A percentile compares a stretch with the other conserved stretches of the same genome.
Evolutionary conservation across 2,888 invertebrate species (phyloP).

Genomic region (Ichneumoninae sp.): DNA sequence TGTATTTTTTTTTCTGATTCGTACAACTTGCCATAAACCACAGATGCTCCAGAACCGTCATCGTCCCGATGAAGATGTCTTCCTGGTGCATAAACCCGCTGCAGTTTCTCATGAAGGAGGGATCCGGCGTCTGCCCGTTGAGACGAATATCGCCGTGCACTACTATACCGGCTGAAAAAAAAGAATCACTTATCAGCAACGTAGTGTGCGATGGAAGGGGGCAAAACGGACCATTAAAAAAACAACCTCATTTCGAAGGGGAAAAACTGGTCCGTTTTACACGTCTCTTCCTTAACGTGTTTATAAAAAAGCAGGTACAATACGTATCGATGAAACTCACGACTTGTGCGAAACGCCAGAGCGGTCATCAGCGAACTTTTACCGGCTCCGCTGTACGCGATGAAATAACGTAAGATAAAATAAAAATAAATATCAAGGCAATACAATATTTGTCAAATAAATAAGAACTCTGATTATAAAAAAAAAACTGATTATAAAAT

Average conservation of each 20-base stretch:
- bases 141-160: conserved; percentile 93
- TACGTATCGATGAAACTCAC: conserved; percentile 84
- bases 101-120: conserved; percentile 90
- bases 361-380: conserved; percentile 95
- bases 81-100: conserved; percentile 97
- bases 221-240: background rate
- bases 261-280: background rate
- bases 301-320: background rate
- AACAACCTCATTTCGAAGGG: background rate
- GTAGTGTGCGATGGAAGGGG: background rate
- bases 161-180: conserved; percentile 87
- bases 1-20: background rate
- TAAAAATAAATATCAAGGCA: background rate
- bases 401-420: conserved; percentile 26
- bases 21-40: conserved; percentile 90
- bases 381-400: conserved; percentile 90
- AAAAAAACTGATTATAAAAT: background rate
- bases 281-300: background rate
- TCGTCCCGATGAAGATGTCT: conserved; percentile 93
- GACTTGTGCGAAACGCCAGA: conserved; percentile 90
- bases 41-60: conserved; percentile 95
- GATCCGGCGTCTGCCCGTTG: conserved; percentile 90
- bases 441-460: background rate
- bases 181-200: background rate
- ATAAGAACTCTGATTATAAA: background rate